These are phyloP conservation scores for Adoxophyes honmai DNA, from an alignment of 1,140 invertebrate genomes.

Conservation along the genomic window DNA sequence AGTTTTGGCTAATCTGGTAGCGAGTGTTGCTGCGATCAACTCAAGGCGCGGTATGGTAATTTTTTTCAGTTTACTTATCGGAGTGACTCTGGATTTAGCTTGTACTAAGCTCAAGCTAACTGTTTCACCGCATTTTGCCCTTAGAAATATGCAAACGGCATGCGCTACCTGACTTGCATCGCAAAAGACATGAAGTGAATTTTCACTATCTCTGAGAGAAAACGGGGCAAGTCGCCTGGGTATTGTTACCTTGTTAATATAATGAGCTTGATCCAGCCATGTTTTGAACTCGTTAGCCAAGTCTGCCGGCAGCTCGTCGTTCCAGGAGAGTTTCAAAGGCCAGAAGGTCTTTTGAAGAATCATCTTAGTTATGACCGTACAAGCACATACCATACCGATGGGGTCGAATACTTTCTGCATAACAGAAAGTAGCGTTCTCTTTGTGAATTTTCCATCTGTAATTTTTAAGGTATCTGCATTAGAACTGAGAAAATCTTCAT, in stretches of 20 bases:
- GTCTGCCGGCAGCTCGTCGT: not conserved
- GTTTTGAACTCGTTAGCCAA: conserved; percentile 2
- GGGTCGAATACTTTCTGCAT: not conserved
- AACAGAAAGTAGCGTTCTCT: not conserved
- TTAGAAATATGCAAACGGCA: conserved; percentile 27
- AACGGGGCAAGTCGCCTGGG: not conserved
- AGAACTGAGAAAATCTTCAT: not conserved
- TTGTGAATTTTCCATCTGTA: not conserved
- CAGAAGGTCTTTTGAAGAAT: not conserved
- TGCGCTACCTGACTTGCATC: conserved; percentile 28
- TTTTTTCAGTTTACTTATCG: conserved; percentile 21
- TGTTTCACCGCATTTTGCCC: not conserved
- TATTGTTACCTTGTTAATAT: not conserved
- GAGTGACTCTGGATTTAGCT: conserved; percentile 36
- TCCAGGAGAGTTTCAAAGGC: not conserved
- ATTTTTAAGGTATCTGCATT: not conserved
- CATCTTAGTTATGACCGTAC: not conserved
- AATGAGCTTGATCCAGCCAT: not conserved
- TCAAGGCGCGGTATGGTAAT: conserved; percentile 38
- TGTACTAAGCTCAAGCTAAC: conserved; percentile 20
- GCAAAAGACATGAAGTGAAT: conserved; percentile 29
- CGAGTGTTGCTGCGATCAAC: conserved; percentile 14
- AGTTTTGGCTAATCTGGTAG: not conserved
- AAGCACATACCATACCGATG: not conserved
- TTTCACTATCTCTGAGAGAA: not conserved